Conservation (phyloP, 1,140 invertebrate genomes). For the Drosophila parvula region DNA sequence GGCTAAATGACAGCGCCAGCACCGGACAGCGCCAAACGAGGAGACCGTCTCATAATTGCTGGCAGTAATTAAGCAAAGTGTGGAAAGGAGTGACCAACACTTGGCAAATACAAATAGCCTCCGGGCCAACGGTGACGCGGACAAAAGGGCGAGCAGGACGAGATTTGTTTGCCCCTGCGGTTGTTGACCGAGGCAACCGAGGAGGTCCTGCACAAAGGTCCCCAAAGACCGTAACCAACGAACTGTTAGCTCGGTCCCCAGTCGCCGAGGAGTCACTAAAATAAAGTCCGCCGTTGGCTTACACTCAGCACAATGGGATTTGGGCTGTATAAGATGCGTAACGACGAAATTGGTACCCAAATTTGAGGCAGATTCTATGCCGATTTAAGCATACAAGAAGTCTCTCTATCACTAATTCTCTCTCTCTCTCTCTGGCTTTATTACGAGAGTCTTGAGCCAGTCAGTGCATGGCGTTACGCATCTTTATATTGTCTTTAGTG, state of each 20-base stretch:
- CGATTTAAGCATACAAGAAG: too few relatives aligned
- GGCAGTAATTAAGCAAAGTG: slow-evolving; percentile 40
- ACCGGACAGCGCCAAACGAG: slow-evolving; percentile 2
- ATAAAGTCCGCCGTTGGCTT: slow-evolving; percentile 4
- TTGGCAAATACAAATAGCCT: slow-evolving; percentile 30
- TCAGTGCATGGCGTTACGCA: too few relatives aligned
- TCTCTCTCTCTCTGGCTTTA: too few relatives aligned
- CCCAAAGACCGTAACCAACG: slow-evolving; percentile 22
- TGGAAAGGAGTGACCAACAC: slow-evolving; percentile 14
- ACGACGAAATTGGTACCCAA: too few relatives aligned
- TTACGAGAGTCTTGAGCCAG: too few relatives aligned
- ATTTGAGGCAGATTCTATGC: too few relatives aligned
- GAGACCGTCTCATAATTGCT: slow-evolving; percentile 29
- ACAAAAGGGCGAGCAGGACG: not conserved
- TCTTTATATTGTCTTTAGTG: too few relatives aligned
- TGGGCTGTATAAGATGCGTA: too few relatives aligned
- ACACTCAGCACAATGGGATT: slow-evolving; percentile 12
- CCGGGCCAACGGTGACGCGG: not conserved
- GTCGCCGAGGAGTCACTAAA: slow-evolving; percentile 19
- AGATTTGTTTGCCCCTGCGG: slow-evolving; percentile 29
- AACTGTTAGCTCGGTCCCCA: slow-evolving; percentile 23
- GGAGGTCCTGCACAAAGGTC: slow-evolving; percentile 28
- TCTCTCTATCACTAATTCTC: too few relatives aligned
- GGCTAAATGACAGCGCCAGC: not conserved
- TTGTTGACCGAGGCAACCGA: slow-evolving; percentile 15